Evolutionary conservation across 2,113 vertebrate genomes (phyloP).

Genomic region (Ciconia stormi): DNA sequence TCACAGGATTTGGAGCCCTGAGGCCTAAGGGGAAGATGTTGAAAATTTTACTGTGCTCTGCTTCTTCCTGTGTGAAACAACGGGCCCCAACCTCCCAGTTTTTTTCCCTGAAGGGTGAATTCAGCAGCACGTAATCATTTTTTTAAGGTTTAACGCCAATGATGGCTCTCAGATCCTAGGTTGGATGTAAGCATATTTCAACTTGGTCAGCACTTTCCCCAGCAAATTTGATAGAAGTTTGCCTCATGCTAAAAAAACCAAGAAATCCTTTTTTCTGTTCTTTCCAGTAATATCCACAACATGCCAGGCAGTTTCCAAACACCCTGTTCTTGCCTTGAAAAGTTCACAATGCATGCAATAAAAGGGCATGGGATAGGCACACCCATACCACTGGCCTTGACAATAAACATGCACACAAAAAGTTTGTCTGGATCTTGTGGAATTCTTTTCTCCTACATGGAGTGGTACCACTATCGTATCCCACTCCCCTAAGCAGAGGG

Average conservation of each 20-base stretch:
- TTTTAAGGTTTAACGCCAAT: not conserved
- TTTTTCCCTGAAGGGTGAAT: not conserved
- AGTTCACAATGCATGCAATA: not conserved
- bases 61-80: not conserved
- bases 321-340: not conserved
- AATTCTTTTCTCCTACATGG: not conserved
- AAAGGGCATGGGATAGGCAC: not conserved
- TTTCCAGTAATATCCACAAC: not conserved
- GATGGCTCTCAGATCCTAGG: not conserved
- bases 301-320: not conserved
- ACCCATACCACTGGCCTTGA: not conserved
- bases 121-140: not conserved
- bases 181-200: not conserved
- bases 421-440: not conserved
- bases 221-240: not conserved
- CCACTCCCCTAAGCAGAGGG: not conserved
- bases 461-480: accelerated
- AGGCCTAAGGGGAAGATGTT: not conserved
- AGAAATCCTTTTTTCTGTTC: not conserved
- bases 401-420: not conserved
- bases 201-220: not conserved
- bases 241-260: not conserved
- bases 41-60: not conserved
- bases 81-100: not conserved
- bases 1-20: not conserved